Evolutionary conservation across 2,888 invertebrate species (phyloP), one percentile per base, ranked within the genome.

Genomic region (Anodontia alba): DNA sequence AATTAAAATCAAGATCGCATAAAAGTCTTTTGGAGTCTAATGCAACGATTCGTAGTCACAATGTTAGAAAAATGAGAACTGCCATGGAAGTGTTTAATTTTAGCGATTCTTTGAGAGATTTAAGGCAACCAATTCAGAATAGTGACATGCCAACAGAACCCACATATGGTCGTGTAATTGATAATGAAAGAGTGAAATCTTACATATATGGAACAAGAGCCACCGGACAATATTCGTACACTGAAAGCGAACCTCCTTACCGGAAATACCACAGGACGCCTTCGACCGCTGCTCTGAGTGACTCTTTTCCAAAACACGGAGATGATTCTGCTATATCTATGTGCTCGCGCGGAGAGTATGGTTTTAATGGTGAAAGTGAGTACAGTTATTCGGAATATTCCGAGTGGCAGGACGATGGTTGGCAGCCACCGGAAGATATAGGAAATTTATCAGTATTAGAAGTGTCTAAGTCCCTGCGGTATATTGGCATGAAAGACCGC

Each of bases 401-500:
- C 0, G 90, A 91, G 68, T 84, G 83, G 72, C 74, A 76, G 7
- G 91, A 92, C 46, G 92, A 92, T 57, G 88, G 89, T n/a, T 93
- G 91, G 91, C 62, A 84, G 17, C 93, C 93, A 2, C 93, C 93
- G 3, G 88, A 88, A 51, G 84, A 92, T 70, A 81, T 93, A 17
- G 80, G 85, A 0, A 80, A 80, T 3, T 78, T 93, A 10, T 90
- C 89, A 23, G 93, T 93, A 1, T 88, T 89, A 46, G 93, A 94
- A 57, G 91, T 93, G 26, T 91, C 91, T 10, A 90, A 89, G 68
- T 92, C 91, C 15, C 83, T 94, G 31, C 86, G 92, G 0, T 93
- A 92, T 75, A 94, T 94, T 26, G 93, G 93, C 3, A 92, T 94
- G 92, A 92, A 92, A 78, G 92, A 92, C 80, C 76, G 91, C 17